Evolutionary conservation across 2,113 vertebrate genomes (phyloP).

Genomic region (Neolamprologus variostigma): DNA sequence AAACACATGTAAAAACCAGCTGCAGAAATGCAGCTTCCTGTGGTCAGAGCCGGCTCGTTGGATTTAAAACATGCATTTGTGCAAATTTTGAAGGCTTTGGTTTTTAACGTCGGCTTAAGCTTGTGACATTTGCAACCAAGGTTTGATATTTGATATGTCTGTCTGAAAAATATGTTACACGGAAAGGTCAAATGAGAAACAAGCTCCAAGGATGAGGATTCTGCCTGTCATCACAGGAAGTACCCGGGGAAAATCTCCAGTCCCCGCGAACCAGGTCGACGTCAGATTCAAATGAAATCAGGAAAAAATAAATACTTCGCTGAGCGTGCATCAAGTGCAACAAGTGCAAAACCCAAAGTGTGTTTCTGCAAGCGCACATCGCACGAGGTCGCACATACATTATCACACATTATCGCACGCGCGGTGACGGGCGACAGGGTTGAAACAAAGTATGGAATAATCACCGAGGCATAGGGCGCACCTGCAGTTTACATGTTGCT

Average conservation of each 20-base stretch:
- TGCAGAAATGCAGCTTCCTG: neutral
- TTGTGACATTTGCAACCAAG: neutral
- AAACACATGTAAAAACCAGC: neutral
- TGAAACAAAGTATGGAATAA: constrained; percentile 51
- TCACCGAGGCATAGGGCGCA: constrained; percentile 49
- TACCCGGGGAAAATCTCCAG: neutral
- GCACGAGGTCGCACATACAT: neutral
- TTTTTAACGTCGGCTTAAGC: neutral
- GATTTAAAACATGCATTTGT: neutral
- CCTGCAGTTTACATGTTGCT: constrained; percentile 39
- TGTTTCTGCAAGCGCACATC: neutral
- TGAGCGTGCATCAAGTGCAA: neutral
- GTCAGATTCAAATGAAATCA: neutral
- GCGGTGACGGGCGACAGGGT: constrained; percentile 38
- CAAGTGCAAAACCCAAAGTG: neutral
- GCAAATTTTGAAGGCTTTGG: neutral
- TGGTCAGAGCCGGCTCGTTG: neutral
- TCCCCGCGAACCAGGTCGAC: neutral
- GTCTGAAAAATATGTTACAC: neutral
- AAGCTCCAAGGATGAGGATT: neutral
- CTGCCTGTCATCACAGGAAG: neutral
- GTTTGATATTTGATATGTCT: neutral
- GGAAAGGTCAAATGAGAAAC: neutral
- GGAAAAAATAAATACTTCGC: neutral
- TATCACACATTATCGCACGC: constrained; percentile 6